A percentile compares a stretch with the other conserved stretches of the same genome.
phyloP scores from a whole-genome alignment of 2,113 vertebrate species.

The Pseudois nayaur region DNA sequence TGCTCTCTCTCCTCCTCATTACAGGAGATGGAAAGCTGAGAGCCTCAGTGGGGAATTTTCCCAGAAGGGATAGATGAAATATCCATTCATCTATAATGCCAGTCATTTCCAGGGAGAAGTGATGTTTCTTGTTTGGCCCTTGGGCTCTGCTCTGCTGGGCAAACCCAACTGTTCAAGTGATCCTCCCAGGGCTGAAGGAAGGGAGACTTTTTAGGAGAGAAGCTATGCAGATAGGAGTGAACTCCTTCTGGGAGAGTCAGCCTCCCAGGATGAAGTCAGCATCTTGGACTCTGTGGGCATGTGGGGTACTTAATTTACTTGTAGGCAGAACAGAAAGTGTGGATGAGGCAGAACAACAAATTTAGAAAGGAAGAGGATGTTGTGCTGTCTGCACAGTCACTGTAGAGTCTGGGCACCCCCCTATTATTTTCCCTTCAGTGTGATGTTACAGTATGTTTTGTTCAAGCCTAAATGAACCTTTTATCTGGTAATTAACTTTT shows the following conservation, averaged over 20 bases:
- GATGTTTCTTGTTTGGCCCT: background rate
- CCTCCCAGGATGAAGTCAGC: background rate
- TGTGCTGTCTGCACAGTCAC: conserved; percentile 11
- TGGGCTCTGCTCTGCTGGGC: background rate
- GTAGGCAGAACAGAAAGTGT: background rate
- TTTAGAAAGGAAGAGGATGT: conserved; percentile 43
- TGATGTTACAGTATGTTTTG: conserved; percentile 69
- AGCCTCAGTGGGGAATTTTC: conserved; percentile 39
- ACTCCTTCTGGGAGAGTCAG: background rate
- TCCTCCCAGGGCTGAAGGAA: background rate
- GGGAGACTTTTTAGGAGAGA: background rate
- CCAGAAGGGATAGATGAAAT: conserved; percentile 38
- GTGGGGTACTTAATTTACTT: background rate
- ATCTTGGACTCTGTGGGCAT: background rate
- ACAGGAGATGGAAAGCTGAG: conserved; percentile 53
- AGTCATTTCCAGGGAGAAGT: conserved; percentile 1
- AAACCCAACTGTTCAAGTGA: background rate
- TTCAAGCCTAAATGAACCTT: conserved; percentile 68
- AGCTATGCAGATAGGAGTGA: background rate
- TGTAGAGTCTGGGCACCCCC: conserved; percentile 36
- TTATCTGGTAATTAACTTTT: conserved; percentile 75
- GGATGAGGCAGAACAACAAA: background rate
- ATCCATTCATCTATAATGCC: background rate
- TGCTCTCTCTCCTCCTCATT: background rate
- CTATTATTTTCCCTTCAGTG: conserved; percentile 72